Evolutionary conservation across 2,888 invertebrate genomes (phyloP).

Genomic region (Metacarcinus magister): DNA sequence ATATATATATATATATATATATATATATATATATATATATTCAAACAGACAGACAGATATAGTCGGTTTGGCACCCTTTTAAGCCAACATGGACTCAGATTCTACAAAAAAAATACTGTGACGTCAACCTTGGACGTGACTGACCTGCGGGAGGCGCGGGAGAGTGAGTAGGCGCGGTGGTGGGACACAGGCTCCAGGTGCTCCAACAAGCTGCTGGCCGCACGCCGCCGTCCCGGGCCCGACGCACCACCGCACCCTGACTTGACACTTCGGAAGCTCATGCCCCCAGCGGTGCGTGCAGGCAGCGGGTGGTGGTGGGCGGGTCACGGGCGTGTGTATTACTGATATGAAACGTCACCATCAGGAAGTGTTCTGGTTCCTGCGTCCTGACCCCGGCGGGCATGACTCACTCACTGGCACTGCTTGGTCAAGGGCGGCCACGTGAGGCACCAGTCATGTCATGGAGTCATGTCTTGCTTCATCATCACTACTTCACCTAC

Average conservation of each 20-base stretch:
- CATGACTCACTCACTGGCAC: neutral
- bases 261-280: slow-evolving; percentile 71
- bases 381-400: neutral
- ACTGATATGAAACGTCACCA: neutral
- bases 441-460: neutral
- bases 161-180: slow-evolving; percentile 65
- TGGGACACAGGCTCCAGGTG: slow-evolving; percentile 70
- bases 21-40: too few species aligned
- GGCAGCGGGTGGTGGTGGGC: neutral
- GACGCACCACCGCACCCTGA: slow-evolving; percentile 53
- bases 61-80: neutral
- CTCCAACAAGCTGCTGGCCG: slow-evolving; percentile 64
- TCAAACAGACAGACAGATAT: neutral
- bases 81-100: neutral
- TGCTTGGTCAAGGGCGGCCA: neutral
- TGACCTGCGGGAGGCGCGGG: slow-evolving; percentile 62
- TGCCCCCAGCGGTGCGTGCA: neutral
- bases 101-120: neutral
- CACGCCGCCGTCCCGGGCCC: slow-evolving; percentile 62
- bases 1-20: too few species aligned
- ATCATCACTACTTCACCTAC: neutral
- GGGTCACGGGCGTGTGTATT: neutral
- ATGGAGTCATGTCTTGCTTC: neutral
- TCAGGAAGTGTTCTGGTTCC: neutral
- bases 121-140: neutral